These are phyloP conservation scores for Parnassius mnemosyne DNA, from an alignment of 2,888 invertebrate species.

Conservation along the genomic window DNA sequence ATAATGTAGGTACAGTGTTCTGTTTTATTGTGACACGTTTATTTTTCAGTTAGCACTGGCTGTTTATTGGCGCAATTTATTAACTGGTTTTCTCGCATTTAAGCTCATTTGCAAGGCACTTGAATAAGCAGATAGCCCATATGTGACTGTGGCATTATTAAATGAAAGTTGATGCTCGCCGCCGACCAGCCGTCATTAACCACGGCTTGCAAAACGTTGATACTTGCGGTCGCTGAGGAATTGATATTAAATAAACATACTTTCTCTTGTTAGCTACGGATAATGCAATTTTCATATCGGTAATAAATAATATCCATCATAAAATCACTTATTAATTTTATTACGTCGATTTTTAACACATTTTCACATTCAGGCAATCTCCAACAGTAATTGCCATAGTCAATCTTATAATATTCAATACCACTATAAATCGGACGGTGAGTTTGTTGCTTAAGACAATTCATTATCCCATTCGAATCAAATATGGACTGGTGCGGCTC, in stretches of 20 bases:
- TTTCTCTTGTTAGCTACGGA: conserved; percentile 36
- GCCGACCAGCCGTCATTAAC: conserved; percentile 32
- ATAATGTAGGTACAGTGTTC: too few relatives aligned
- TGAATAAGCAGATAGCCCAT: conserved; percentile 34
- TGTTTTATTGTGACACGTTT: too few relatives aligned
- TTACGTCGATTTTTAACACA: too few relatives aligned
- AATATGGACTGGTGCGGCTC: too few relatives aligned
- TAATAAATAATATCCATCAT: conserved; percentile 5
- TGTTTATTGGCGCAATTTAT: conserved; percentile 21
- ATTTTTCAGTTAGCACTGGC: too few relatives aligned
- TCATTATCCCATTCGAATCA: too few relatives aligned
- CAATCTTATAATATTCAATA: too few relatives aligned
- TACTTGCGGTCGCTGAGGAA: conserved; percentile 31
- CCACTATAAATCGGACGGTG: too few relatives aligned
- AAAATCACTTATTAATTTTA: not conserved
- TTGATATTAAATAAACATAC: conserved; percentile 34
- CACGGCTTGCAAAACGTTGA: conserved; percentile 29
- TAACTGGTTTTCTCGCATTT: conserved; percentile 32
- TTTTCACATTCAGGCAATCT: too few relatives aligned
- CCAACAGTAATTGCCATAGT: too few relatives aligned
- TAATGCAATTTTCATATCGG: conserved; percentile 9
- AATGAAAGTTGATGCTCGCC: conserved; percentile 50
- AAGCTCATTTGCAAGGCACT: conserved; percentile 46
- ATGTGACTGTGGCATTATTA: conserved; percentile 40
- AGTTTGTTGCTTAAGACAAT: too few relatives aligned